Evolutionary conservation across 2,797 vertebrate species (phyloP).

Genomic region (Gymnodraco acuticeps): DNA sequence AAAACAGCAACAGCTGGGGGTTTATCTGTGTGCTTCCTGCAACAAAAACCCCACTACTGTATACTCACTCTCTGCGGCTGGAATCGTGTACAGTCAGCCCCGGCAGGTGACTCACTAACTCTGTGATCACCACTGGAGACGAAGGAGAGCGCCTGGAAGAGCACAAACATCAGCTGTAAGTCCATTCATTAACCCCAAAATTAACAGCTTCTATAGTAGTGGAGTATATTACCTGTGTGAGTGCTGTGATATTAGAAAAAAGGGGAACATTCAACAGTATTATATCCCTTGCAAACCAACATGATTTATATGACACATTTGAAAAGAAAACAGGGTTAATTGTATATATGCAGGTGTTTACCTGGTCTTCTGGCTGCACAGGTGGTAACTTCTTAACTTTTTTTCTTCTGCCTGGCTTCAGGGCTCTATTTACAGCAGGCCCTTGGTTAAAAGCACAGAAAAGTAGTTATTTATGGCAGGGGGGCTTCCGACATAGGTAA

Average conservation of each 20-base stretch:
- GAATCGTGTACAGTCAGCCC: conserved; percentile 4
- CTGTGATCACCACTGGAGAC: not conserved
- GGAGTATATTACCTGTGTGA: conserved; percentile 67
- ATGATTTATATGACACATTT: not conserved
- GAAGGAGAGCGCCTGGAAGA: conserved; percentile 47
- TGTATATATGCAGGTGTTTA: conserved; percentile 28
- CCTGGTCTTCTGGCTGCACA: conserved; percentile 42
- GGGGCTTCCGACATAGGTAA: too few relatives aligned
- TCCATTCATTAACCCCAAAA: not conserved
- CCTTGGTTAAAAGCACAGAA: conserved; percentile 49
- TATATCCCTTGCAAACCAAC: not conserved
- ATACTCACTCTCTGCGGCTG: conserved; percentile 59
- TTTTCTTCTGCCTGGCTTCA: conserved; percentile 79
- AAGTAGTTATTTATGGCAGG: not conserved
- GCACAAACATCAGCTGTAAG: conserved; percentile 12
- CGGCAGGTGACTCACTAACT: conserved; percentile 31
- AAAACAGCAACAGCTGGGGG: not conserved
- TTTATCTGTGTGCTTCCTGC: too few relatives aligned
- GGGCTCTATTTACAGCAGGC: conserved; percentile 77
- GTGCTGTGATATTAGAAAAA: conserved; percentile 44
- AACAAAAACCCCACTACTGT: not conserved
- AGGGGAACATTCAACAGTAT: conserved; percentile 24
- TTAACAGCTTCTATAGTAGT: not conserved
- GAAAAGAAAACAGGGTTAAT: not conserved
- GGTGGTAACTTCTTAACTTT: conserved; percentile 44